phyloP scores from a whole-genome alignment of 2,888 invertebrate species.

The Ferdinandea cuprea region DNA sequence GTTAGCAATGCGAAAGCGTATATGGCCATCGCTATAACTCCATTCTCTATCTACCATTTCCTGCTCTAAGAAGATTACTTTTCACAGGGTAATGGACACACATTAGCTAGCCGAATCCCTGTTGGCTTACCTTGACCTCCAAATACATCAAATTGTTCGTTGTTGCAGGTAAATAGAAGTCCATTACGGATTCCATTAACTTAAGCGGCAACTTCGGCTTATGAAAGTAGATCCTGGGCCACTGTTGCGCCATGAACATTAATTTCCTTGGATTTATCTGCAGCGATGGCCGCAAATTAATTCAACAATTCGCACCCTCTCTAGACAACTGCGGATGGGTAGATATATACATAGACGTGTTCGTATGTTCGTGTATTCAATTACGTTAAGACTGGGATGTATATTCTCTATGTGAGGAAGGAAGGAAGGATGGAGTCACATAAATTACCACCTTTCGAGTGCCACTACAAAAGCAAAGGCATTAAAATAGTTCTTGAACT shows the following conservation, averaged over 20 bases:
- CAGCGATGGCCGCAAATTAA: slow-evolving; percentile 60
- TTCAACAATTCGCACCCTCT: slow-evolving; percentile 58
- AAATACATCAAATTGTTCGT: slow-evolving; percentile 52
- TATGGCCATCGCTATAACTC: background rate
- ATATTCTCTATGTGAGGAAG: slow-evolving; percentile 29
- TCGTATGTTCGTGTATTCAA: background rate
- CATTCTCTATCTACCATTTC: slow-evolving; percentile 9
- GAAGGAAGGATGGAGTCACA: slow-evolving; percentile 52
- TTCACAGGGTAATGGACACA: slow-evolving; percentile 46
- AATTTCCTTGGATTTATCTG: slow-evolving; percentile 58
- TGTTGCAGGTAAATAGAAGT: slow-evolving; percentile 53
- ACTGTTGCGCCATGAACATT: slow-evolving; percentile 41
- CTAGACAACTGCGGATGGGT: background rate
- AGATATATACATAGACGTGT: background rate
- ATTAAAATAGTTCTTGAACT: slow-evolving; percentile 39
- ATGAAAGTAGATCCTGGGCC: background rate
- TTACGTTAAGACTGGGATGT: slow-evolving; percentile 12
- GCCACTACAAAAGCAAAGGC: background rate
- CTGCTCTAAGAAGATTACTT: slow-evolving; percentile 32
- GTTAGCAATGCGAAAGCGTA: background rate
- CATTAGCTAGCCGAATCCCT: slow-evolving; percentile 40
- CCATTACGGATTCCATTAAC: slow-evolving; percentile 66
- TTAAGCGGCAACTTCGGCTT: slow-evolving; percentile 48
- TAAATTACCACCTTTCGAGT: slow-evolving; percentile 51
- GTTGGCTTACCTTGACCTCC: slow-evolving; percentile 36